These are phyloP conservation scores for Lepidocyrtinus sp. DNA, from an alignment of 2,888 invertebrate species.

Conservation along the genomic window DNA sequence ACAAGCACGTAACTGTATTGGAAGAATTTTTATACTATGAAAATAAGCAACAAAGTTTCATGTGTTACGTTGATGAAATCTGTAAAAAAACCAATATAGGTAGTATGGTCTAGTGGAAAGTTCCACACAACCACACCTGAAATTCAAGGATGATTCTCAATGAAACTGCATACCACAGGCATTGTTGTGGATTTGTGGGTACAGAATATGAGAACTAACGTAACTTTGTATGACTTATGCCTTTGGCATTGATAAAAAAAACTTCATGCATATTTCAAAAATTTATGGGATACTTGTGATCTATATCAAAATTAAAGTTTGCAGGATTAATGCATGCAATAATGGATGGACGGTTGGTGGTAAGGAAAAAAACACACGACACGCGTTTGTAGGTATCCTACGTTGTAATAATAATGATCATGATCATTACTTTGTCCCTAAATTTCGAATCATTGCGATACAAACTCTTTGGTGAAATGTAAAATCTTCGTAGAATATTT, in stretches of 20 bases:
- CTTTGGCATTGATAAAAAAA: constrained; percentile 2
- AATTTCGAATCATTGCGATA: too few species aligned
- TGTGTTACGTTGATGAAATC: constrained; percentile 6
- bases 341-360: neutral
- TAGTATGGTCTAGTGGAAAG: too few species aligned
- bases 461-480: too few species aligned
- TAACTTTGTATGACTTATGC: neutral
- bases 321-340: neutral
- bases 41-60: neutral
- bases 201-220: neutral
- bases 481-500: too few species aligned
- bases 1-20: constrained; percentile 2
- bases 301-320: neutral
- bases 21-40: neutral
- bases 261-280: neutral
- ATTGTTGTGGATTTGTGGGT: constrained; percentile 5
- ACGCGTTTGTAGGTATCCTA: too few species aligned
- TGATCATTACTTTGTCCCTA: too few species aligned
- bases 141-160: constrained; percentile 57
- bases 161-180: constrained; percentile 11
- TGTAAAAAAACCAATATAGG: constrained; percentile 1
- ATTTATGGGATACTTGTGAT: neutral
- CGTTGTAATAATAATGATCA: too few species aligned
- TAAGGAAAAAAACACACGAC: too few species aligned
- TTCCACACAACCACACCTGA: constrained; percentile 57